Base-by-base conservation (phyloP, 2,888 invertebrate genomes). In the Chromoteleia sp. region DNA sequence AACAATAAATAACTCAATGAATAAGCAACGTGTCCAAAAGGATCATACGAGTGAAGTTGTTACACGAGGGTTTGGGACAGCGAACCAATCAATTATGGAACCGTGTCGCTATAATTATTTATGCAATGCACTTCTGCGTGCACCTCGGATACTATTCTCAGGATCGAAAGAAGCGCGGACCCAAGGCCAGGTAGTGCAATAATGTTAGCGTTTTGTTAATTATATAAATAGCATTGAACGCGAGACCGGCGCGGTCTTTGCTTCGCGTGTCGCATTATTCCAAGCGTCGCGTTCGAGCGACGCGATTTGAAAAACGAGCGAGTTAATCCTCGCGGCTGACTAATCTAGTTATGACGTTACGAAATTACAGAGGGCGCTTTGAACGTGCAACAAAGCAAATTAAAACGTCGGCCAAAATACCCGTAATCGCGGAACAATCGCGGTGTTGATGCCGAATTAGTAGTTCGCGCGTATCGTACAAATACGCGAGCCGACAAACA, bases 141-240 rank as follows among this genome's bases (percentile, higher is more conserved):
- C 79, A 79, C 68, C 74, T 71, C 74, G 15, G 79, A 21, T 33
- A 68, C 74, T 80, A 80, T 80, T 80, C 75, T 76, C 76, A 76
- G 71, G 81, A 81, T 76, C 81, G 76, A 67, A 76, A 67, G 76
- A 81, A 75, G 75, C 52, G 68, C 17, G 36, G 67, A 59, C 2
- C 71, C 81, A 81, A 76, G 81, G 76, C 71, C 81, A 76, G 61
- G 21, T 65, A 59, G 71, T 76, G 81, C 67, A 54, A 59, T 71
- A 65, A 76, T 39, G 76, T 71, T 54, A 43, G 50, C 21, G 54
- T 73, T 81, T 81, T 45, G 71, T 67, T 58, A 73, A 76, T 54
- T 81, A 30, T 73, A 73, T 73, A 79, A 79, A 79, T 79, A 80
- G 80, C 80, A 43, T 56, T 25, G 36, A 39, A 30, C 8, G 68